Conservation (phyloP, 2,888 invertebrate genomes). For the Orthosia incerta region DNA sequence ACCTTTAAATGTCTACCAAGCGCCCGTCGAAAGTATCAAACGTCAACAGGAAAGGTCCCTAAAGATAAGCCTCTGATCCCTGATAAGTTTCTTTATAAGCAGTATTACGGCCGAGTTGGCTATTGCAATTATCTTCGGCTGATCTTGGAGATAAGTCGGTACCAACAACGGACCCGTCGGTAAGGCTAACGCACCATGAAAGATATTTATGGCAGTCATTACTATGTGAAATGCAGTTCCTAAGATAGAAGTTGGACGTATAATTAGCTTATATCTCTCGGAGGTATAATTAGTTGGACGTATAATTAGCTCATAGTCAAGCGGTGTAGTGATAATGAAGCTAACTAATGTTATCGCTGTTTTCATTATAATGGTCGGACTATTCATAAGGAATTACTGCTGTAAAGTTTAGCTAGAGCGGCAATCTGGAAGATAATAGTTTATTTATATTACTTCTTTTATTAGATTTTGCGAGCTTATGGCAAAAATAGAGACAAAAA, state of each 20-base stretch:
- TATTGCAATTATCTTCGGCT: constrained; percentile 71
- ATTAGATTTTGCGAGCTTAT: background rate
- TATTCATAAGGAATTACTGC: constrained; percentile 11
- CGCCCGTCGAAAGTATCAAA: constrained; percentile 40
- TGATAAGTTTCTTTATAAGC: constrained; percentile 59
- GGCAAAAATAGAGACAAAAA: background rate
- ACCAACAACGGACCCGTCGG: constrained; percentile 60
- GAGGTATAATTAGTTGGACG: constrained; percentile 53
- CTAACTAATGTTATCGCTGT: constrained; percentile 41
- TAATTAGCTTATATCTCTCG: constrained; percentile 55
- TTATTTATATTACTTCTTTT: background rate
- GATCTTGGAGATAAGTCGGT: constrained; percentile 68
- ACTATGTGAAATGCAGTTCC: constrained; percentile 61
- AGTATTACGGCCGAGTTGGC: constrained; percentile 52
- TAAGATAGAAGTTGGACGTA: constrained; percentile 53
- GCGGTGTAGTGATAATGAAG: constrained; percentile 47
- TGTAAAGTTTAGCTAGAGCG: constrained; percentile 14
- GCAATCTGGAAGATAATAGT: background rate
- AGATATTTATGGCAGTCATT: constrained; percentile 63
- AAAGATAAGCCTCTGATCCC: constrained; percentile 54
- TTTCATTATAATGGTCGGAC: constrained; percentile 44
- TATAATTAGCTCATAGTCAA: constrained; percentile 55
- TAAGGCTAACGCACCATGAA: constrained; percentile 64
- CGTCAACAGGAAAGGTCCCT: constrained; percentile 49
- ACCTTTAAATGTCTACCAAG: constrained; percentile 42